Evolutionary conservation across 2,113 vertebrate species (phyloP).

Genomic region (Lagopus muta): DNA sequence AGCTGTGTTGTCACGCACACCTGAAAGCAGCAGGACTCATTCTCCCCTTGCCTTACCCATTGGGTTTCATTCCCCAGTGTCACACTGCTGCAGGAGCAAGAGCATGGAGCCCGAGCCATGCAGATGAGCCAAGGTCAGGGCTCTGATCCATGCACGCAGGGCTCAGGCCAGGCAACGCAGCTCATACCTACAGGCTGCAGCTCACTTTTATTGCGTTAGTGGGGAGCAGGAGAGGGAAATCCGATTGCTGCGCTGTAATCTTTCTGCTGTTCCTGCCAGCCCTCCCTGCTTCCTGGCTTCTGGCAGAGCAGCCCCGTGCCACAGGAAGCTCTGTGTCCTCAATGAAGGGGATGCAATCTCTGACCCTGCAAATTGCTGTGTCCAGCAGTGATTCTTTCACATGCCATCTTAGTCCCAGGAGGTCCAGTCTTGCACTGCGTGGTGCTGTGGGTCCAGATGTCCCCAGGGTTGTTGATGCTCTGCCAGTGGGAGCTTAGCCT

Average conservation of each 20-base stretch:
- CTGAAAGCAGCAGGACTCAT: slow-evolving; percentile 49
- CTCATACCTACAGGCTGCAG: background rate
- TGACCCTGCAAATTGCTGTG: background rate
- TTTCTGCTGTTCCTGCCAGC: slow-evolving; percentile 50
- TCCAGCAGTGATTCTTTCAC: background rate
- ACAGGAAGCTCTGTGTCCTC: slow-evolving; percentile 2
- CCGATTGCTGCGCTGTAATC: slow-evolving; percentile 4
- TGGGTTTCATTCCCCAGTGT: slow-evolving; percentile 31
- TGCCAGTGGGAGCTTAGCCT: background rate
- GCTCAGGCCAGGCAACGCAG: background rate
- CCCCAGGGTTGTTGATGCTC: background rate
- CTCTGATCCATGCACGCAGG: background rate
- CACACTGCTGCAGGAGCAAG: background rate
- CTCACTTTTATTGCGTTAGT: background rate
- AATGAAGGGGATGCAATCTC: background rate
- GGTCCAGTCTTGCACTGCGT: background rate
- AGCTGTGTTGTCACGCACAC: slow-evolving; percentile 52
- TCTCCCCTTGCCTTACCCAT: slow-evolving; percentile 45
- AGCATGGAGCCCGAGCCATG: background rate
- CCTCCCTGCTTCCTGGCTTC: slow-evolving; percentile 51
- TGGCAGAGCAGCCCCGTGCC: slow-evolving; percentile 10
- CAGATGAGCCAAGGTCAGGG: background rate
- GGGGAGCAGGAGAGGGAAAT: slow-evolving; percentile 18
- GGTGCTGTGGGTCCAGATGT: background rate
- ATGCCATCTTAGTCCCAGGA: background rate